Base-by-base conservation (phyloP, 2,113 vertebrate species). In the Lichenostomus cassidix region DNA sequence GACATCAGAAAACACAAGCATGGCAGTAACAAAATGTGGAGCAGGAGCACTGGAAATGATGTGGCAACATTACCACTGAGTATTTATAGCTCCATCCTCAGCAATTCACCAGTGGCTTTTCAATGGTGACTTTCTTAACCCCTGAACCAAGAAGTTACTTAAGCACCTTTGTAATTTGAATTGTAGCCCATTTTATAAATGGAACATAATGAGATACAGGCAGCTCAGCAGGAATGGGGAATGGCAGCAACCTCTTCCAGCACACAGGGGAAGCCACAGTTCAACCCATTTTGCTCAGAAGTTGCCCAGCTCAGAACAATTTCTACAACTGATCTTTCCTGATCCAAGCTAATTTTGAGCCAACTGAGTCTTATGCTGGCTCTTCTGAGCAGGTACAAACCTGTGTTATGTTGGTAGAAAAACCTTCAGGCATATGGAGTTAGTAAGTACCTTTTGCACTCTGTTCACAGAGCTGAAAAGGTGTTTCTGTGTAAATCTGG, bases 1-100 rank as follows among this genome's bases (percentile, higher is more conserved):
- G 35, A 87, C 53, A 87, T 73, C 92, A 96, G 62, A 91, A 95
- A 95, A 92, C 9, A 63, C 41, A 92, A 84, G 79, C 67, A 50
- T 39, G 18, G 63, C 58, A 92, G 52, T 16, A 84, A 78, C 37
- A 83, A 88, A 79, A 65, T 28, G 68, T 24, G 55, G 37, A 92
- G 70, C 27, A 87, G 67, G 16, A 91, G 42, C 18, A 27, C 75
- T 47, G 52, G 44, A 89, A 94, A 94, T 88, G 9, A 94, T 93
- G 55, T 33, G 33, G 70, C 53, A 65, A 33, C 47, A 31, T 60
- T 64, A 83, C 62, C 0, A 4, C 73, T 75, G 17, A 31, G 39
- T 82, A 83, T 77, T 91, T 83, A 80, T 17, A 63, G 74, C 39
- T 65, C 27, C 2, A 52, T 52, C 89, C 63, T 95, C 85, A 94